Evolutionary conservation across 2,113 vertebrate genomes (phyloP).

Genomic region (Chamaea fasciata): DNA sequence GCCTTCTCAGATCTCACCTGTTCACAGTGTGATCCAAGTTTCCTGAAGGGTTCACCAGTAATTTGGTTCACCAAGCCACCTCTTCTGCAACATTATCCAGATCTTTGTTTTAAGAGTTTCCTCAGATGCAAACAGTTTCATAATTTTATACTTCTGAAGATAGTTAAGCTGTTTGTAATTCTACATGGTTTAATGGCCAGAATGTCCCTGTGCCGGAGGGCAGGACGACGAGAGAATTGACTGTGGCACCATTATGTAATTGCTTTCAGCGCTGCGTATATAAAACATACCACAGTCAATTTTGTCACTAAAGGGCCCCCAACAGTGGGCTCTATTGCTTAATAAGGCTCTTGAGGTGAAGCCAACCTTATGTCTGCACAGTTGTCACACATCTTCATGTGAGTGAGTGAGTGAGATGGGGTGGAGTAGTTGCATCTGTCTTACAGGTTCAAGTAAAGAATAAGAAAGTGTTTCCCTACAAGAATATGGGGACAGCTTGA

Average conservation of each 20-base stretch:
- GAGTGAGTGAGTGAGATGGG: not conserved
- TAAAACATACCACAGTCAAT: conserved; percentile 30
- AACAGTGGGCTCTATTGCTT: conserved; percentile 4
- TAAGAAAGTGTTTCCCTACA: not conserved
- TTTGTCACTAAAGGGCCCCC: conserved; percentile 11
- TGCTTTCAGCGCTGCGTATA: not conserved
- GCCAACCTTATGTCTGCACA: not conserved
- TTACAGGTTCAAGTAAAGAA: not conserved
- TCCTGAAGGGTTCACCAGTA: not conserved
- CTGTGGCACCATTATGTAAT: not conserved
- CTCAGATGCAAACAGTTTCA: not conserved
- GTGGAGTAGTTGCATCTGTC: not conserved
- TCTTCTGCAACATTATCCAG: not conserved
- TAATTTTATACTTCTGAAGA: not conserved
- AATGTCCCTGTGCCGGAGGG: not conserved
- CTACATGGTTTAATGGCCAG: not conserved
- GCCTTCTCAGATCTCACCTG: not conserved
- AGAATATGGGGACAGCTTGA: not conserved
- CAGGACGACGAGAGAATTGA: conserved; percentile 7
- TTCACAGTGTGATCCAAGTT: not conserved
- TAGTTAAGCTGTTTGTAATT: not conserved
- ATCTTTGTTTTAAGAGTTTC: not conserved
- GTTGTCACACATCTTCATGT: not conserved
- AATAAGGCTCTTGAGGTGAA: conserved; percentile 46
- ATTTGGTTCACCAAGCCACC: not conserved